Percentiles rank a stretch among this genome's conserved stretches.
These are phyloP conservation scores for Volucella inanis DNA, from an alignment of 2,888 invertebrate species.

Conservation along the genomic window DNA sequence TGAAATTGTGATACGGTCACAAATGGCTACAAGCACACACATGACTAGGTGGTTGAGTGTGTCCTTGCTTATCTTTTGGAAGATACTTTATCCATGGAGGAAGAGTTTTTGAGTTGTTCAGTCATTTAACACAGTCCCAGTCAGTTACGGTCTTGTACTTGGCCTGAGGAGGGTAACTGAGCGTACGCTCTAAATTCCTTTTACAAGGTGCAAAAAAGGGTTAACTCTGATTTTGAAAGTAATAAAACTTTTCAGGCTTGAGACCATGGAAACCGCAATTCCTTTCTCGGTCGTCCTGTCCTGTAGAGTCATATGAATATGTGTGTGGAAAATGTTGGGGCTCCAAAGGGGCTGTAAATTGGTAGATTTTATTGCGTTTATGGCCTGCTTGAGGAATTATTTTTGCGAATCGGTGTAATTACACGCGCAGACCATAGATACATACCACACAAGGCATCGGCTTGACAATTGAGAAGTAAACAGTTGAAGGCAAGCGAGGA, in stretches of 20 bases:
- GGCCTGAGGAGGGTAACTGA: constrained; percentile 54
- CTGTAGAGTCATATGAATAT: no score
- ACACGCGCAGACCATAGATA: constrained; percentile 56
- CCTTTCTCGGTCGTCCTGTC: constrained; percentile 25
- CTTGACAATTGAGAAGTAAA: background rate
- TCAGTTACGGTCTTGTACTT: background rate
- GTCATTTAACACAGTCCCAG: no score
- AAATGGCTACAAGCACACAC: background rate
- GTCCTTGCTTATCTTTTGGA: constrained; percentile 46
- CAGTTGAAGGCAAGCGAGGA: no score
- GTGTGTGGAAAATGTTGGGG: constrained; percentile 44
- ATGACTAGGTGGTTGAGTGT: constrained; percentile 10
- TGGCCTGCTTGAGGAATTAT: constrained; percentile 66
- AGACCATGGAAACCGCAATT: constrained; percentile 49
- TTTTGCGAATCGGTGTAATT: constrained; percentile 68
- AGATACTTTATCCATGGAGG: background rate
- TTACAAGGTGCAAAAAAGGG: constrained; percentile 75
- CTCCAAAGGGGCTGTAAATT: constrained; percentile 74
- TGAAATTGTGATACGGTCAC: constrained; percentile 63
- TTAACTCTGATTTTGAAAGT: constrained; percentile 71
- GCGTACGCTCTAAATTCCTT: constrained; percentile 73
- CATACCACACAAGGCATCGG: constrained; percentile 4
- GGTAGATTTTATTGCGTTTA: constrained; percentile 74
- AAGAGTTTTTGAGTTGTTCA: no score
- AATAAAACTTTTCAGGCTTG: constrained; percentile 58